Conservation (phyloP, 2,113 vertebrate genomes). For the Anhinga anhinga region DNA sequence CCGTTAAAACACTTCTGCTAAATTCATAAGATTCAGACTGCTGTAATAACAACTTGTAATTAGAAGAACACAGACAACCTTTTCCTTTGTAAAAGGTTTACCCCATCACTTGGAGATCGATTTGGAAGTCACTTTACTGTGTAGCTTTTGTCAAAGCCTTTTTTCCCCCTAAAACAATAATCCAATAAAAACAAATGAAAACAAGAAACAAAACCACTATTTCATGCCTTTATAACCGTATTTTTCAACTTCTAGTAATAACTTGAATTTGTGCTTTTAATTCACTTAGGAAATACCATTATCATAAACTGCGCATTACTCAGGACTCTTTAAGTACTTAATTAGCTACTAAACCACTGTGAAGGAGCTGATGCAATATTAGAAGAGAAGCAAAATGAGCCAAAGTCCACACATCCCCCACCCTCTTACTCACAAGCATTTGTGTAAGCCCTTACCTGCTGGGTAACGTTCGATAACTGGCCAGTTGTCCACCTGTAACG, state of each 20-base stretch:
- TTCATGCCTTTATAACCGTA: conserved; percentile 37
- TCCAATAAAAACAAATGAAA: conserved; percentile 50
- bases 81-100: not conserved
- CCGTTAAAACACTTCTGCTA: not conserved
- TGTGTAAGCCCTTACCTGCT: conserved; percentile 86
- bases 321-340: conserved; percentile 31
- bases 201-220: conserved; percentile 40
- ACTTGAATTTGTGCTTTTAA: conserved; percentile 64
- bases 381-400: conserved; percentile 24
- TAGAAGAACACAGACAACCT: conserved; percentile 17
- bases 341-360: conserved; percentile 36
- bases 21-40: not conserved
- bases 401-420: not conserved
- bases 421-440: not conserved
- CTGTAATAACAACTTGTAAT: not conserved
- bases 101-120: not conserved
- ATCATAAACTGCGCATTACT: conserved; percentile 41
- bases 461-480: conserved; percentile 97
- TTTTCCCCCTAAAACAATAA: conserved; percentile 56
- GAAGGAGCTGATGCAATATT: conserved; percentile 7
- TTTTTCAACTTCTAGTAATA: conserved; percentile 60
- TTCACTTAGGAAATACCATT: conserved; percentile 67
- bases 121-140: conserved; percentile 5
- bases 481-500: conserved; percentile 98
- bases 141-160: conserved; percentile 94